Conservation (phyloP, 64 coral and sea anemone species). For the Trachythela sp. region DNA sequence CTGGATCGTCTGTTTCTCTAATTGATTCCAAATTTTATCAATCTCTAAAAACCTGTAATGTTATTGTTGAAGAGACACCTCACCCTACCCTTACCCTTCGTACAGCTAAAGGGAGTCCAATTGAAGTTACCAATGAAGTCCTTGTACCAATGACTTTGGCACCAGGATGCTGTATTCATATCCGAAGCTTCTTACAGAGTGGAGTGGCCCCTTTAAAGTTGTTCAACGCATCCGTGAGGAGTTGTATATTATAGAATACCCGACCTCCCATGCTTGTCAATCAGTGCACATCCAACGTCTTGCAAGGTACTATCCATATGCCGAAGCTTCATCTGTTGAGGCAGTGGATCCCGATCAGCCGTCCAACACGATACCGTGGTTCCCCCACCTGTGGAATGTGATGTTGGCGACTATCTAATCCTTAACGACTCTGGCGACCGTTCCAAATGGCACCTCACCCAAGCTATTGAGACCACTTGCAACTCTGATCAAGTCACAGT, state of each 20-base stretch:
- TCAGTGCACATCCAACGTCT: background rate
- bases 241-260: background rate
- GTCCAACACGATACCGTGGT: background rate
- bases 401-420: background rate
- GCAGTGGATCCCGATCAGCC: background rate
- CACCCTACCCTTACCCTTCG: background rate
- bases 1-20: background rate
- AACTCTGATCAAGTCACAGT: no score
- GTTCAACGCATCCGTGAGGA: background rate
- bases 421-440: background rate
- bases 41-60: background rate
- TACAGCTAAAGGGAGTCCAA: background rate
- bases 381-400: background rate
- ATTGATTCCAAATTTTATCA: background rate
- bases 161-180: background rate
- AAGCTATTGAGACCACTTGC: background rate
- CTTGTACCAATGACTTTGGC: background rate
- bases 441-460: background rate
- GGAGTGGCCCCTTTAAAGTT: background rate
- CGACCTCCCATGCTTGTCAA: background rate
- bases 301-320: background rate
- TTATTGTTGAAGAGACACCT: background rate
- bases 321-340: no score
- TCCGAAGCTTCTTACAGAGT: background rate
- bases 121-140: background rate